A percentile compares a stretch with the other conserved stretches of the same genome.
Evolutionary conservation across 1,140 invertebrate species (phyloP).

Genomic region (Ectropis grisescens): DNA sequence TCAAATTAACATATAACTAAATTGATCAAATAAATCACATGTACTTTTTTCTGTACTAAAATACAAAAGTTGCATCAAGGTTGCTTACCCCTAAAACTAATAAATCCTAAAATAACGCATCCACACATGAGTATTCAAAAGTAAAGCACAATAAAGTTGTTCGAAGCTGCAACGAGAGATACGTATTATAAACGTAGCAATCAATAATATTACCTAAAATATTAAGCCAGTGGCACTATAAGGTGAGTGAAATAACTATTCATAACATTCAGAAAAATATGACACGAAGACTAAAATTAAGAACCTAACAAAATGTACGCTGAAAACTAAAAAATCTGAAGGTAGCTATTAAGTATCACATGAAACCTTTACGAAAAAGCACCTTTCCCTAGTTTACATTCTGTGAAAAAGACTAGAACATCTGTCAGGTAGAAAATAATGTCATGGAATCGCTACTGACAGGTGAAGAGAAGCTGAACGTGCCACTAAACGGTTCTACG

Average conservation of each 20-base stretch:
- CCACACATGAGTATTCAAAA: conserved; percentile 67
- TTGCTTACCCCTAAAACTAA: conserved; percentile 47
- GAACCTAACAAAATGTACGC: conserved; percentile 1
- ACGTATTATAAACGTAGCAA: conserved; percentile 31
- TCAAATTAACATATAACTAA: conserved; percentile 11
- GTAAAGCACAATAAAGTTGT: conserved; percentile 64
- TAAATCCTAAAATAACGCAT: conserved; percentile 52
- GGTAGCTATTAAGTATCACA: too few species aligned
- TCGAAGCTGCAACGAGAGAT: conserved; percentile 65
- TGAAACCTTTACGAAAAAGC: conserved; percentile 48
- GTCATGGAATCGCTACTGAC: conserved; percentile 37
- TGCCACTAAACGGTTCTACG: too few species aligned
- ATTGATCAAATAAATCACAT: conserved; percentile 61
- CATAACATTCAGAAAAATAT: conserved; percentile 49
- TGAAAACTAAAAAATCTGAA: too few species aligned
- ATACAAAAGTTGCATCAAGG: conserved; percentile 56
- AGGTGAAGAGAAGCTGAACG: conserved; percentile 7
- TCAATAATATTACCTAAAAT: conserved; percentile 36
- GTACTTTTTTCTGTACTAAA: conserved; percentile 64
- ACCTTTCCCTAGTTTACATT: conserved; percentile 50
- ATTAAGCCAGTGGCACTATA: conserved; percentile 62
- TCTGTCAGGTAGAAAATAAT: conserved; percentile 35
- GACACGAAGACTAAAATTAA: conserved; percentile 54
- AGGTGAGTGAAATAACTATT: conserved; percentile 43
- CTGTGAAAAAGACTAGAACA: conserved; percentile 66